phyloP scores from a whole-genome alignment of 2,888 invertebrate genomes.

The Cerastis rubricosa region DNA sequence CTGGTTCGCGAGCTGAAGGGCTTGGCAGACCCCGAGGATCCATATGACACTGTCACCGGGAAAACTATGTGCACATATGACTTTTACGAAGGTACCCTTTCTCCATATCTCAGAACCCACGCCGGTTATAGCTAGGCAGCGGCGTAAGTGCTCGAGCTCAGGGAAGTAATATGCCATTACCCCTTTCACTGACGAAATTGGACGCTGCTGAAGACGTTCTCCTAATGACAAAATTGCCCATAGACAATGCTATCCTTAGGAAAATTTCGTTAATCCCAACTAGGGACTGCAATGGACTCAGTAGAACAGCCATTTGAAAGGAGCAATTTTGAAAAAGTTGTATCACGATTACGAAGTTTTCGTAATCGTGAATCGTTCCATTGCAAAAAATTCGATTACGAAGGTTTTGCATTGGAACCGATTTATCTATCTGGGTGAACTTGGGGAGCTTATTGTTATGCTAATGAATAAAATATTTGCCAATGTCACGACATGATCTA shows the following conservation, averaged over 20 bases:
- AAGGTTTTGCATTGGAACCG: neutral
- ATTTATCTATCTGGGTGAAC: slow-evolving; percentile 1
- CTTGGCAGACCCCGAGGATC: slow-evolving; percentile 94
- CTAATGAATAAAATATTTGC: slow-evolving; percentile 3
- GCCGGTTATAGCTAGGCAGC: neutral
- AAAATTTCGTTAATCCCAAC: no score
- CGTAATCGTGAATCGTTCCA: no score
- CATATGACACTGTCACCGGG: slow-evolving; percentile 96
- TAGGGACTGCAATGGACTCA: neutral
- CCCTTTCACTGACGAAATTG: neutral
- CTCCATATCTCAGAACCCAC: neutral
- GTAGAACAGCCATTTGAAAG: neutral
- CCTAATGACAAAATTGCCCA: neutral
- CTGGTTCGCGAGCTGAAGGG: slow-evolving; percentile 95
- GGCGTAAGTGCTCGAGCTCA: neutral
- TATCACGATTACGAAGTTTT: neutral
- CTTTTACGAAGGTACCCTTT: slow-evolving; percentile 96
- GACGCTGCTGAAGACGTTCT: neutral
- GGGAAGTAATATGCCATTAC: neutral
- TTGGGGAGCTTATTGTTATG: neutral
- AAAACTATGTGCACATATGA: slow-evolving; percentile 99
- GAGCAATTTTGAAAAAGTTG: neutral
- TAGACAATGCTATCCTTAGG: neutral
- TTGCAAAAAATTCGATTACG: no score
- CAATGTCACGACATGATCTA: slow-evolving; percentile 1